Evolutionary conservation across 2,888 invertebrate genomes (phyloP), one percentile per base, ranked within the genome.

Genomic region (Sinohyriopsis cumingii): DNA sequence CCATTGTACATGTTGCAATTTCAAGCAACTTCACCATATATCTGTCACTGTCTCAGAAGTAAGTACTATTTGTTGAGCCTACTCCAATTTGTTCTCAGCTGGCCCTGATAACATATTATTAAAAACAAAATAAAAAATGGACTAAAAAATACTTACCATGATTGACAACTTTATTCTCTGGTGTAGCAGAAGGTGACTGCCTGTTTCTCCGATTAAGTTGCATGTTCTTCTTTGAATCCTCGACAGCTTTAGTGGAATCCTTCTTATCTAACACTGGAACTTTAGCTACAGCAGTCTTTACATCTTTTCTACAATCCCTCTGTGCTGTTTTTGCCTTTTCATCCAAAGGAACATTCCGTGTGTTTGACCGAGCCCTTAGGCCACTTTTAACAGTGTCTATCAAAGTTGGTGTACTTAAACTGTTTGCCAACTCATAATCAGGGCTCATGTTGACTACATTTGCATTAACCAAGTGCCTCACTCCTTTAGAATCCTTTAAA

Each of bases 351-450:
- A 66, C 64, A 67, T 64, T 69, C 68, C 79, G 79, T 28, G 70
- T 56, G 60, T 78, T 79, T 62, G 76, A 75, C 57, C 82, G 68
- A 59, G 77, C 76, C 71, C 82, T 67, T 24, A 80, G 63, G 59
- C 79, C 79, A 62, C 72, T 72, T 72, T 82, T 82, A 12, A 79
- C 67, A 69, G 70, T 69, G 59, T 78, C 78, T 57, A 71, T 64
- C n/a, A 73, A 65, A 63, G 74, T 66, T 64, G 72, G 67, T 60
- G 59, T 53, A 33, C 67, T 65, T 33, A 70, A 71, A 60, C 53
- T 28, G 53, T 71, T 69, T 65, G 67, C 64, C 60, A n/a, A 55
- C 45, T 45, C 45, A 45, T 15, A 45, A 54, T 59, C 66, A 63
- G 63, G 71, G 19, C 62, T 56, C 55, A 45, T 54, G 54, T 55